Evolutionary conservation across 2,797 vertebrate genomes (phyloP), one percentile per base, ranked within the genome.

Genomic region (Peromyscus melanophrys): DNA sequence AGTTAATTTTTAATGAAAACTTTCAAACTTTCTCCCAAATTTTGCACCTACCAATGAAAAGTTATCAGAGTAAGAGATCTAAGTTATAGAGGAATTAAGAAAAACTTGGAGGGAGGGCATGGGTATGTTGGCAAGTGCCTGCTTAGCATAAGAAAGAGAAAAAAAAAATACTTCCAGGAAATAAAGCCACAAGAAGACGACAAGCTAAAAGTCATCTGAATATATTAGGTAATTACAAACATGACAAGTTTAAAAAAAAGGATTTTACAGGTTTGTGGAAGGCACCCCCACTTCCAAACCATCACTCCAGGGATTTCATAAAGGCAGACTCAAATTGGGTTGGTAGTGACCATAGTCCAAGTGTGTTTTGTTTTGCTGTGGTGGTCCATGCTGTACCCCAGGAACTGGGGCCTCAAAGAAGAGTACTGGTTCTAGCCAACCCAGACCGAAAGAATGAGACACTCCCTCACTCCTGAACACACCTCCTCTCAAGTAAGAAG

Each of bases 11-110:
- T 16, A 86, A 91, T 6, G 59, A 37, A n/a, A 61, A 76, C 73
- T 88, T 87, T 73, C 49, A 93, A 63, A 8, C n/a, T 95, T 85
- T 59, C 75, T 90, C 37, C 52, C 87, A 87, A 97, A 87, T 93
- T 55, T 84, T 97, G 4, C 2, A 83, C 27, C 55, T 94, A 61
- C 7, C 49, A 95, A 83, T 67, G 73, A 94, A 95, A 97, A 96
- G n/a, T 86, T 76, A 89, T 25, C 0, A 52, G 31, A 89, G 65
- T 75, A 90, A 88, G 34, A 87, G 46, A 83, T 83, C 5, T 94
- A 63, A 19, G 81, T 25, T n/a, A 1, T 1, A 89, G 25, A 67
- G 86, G 52, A 92, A 95, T 71, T 92, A 52, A 84, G 37, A 76
- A 31, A 92, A 43, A 75, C 23, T 23, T 69, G 8, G 14, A 92